These are phyloP conservation scores for Acholoe squamosa DNA, from an alignment of 2,888 invertebrate genomes.

Conservation along the genomic window DNA sequence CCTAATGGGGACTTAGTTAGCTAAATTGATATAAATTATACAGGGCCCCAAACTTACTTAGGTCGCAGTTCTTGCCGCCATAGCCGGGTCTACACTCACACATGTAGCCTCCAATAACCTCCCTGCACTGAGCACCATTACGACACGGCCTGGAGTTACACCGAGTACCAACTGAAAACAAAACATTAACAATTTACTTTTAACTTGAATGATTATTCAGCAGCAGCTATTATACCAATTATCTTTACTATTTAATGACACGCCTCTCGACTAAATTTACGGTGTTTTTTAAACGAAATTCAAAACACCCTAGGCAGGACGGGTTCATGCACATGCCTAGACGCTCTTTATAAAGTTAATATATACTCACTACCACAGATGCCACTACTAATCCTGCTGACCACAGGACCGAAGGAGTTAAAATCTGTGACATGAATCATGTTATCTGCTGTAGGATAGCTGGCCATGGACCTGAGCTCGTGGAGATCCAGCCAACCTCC, in stretches of 20 bases:
- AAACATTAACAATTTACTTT: background rate
- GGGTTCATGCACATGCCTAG: no score
- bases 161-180: background rate
- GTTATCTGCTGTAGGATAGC: slow-evolving; percentile 63
- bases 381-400: background rate
- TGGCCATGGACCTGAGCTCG: slow-evolving; percentile 66
- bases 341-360: no score
- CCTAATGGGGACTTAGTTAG: no score
- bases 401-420: slow-evolving; percentile 42
- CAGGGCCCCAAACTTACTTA: no score
- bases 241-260: no score
- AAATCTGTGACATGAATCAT: slow-evolving; percentile 63
- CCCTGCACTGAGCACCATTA: slow-evolving; percentile 26
- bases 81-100: slow-evolving; percentile 59
- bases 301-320: no score
- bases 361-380: slow-evolving; percentile 48
- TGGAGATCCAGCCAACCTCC: slow-evolving; percentile 66
- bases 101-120: slow-evolving; percentile 22
- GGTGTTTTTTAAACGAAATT: no score
- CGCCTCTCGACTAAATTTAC: no score
- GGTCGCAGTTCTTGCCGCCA: slow-evolving; percentile 52
- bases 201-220: no score
- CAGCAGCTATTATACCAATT: no score
- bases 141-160: slow-evolving; percentile 54
- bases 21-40: no score